A percentile compares a stretch with the other conserved stretches of the same genome.
Conservation (phyloP, 2,888 invertebrate genomes). For the Endotricha flammealis region DNA sequence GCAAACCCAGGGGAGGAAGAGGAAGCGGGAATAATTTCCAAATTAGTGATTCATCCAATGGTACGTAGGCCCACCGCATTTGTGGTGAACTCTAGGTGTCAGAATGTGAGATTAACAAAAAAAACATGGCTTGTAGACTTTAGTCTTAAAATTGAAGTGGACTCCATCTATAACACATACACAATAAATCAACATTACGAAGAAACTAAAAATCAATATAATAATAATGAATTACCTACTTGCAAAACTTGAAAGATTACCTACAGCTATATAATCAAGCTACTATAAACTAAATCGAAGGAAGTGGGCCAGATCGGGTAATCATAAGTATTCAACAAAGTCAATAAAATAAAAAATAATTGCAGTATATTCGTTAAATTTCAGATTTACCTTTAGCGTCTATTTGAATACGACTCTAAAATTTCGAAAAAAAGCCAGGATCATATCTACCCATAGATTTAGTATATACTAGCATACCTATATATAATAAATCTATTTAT, state of each 20-base stretch:
- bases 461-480: too few relatives aligned
- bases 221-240: neutral
- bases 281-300: constrained; percentile 9
- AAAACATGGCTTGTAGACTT: too few relatives aligned
- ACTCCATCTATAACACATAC: neutral
- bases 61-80: neutral
- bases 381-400: too few relatives aligned
- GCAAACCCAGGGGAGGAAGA: constrained; percentile 55
- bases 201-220: neutral
- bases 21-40: constrained; percentile 40
- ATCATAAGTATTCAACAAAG: too few relatives aligned
- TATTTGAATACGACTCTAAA: too few relatives aligned
- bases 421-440: too few relatives aligned
- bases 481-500: too few relatives aligned
- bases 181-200: neutral
- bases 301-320: neutral
- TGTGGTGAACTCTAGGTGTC: neutral
- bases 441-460: too few relatives aligned
- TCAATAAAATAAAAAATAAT: too few relatives aligned
- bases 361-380: too few relatives aligned
- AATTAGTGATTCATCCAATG: constrained; percentile 29
- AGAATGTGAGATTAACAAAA: neutral
- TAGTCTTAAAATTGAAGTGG: too few relatives aligned
- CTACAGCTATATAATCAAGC: constrained; percentile 7
- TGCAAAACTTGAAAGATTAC: neutral